phyloP scores from a whole-genome alignment of 2,888 invertebrate genomes.

The Pristionchus mayeri region DNA sequence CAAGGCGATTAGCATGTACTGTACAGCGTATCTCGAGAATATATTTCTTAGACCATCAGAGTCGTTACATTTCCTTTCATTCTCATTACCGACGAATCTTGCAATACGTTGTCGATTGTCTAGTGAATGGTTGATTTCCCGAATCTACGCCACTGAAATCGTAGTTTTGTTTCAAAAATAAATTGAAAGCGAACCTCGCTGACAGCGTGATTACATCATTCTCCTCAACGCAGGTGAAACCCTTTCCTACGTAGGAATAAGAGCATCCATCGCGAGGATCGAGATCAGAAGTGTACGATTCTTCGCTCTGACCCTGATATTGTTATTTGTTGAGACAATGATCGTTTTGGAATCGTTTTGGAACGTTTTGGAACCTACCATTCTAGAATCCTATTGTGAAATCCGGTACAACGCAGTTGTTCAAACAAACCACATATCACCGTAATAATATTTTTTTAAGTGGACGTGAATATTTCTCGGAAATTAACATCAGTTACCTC shows the following conservation, averaged over 20 bases:
- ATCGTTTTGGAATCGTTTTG: too few relatives aligned
- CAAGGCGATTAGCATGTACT: too few relatives aligned
- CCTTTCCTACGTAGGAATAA: neutral
- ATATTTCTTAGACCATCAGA: too few relatives aligned
- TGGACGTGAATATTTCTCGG: too few relatives aligned
- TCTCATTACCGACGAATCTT: too few relatives aligned
- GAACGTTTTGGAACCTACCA: too few relatives aligned
- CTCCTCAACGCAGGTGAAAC: neutral
- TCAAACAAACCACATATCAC: too few relatives aligned
- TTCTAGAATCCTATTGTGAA: too few relatives aligned
- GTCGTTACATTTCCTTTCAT: too few relatives aligned
- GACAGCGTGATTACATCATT: neutral
- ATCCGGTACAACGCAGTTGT: too few relatives aligned
- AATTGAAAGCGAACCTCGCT: neutral
- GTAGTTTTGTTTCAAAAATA: neutral
- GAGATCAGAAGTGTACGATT: conserved; percentile 28
- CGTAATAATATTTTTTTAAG: neutral
- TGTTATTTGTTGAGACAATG: neutral
- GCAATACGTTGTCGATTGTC: neutral
- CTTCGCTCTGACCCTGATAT: neutral
- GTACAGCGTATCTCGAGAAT: too few relatives aligned
- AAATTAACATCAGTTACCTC: neutral
- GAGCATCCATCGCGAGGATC: conserved; percentile 12
- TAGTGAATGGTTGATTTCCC: conserved; percentile 21
- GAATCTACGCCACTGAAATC: conserved; percentile 13